Evolutionary conservation across 2,797 vertebrate species (phyloP), one percentile per base, ranked within the genome.

Genomic region (Pseudopleuronectes americanus): DNA sequence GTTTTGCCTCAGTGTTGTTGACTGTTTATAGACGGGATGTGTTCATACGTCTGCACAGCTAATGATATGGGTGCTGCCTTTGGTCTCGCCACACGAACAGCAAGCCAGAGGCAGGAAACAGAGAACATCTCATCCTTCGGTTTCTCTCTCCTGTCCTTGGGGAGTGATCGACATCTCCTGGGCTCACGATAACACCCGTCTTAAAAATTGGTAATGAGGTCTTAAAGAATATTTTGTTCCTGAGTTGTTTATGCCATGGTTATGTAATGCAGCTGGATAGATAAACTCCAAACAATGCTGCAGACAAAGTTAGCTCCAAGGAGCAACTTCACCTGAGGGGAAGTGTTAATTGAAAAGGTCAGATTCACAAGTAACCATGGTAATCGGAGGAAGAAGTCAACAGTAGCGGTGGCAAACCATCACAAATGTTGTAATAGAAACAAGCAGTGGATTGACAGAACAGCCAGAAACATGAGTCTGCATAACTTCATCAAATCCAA

Each of bases 41-140:
- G 85, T 84, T 79, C 14, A 21, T 77, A 74, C 68, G 51, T 84
- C 83, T 77, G 78, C 86, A 64, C 64, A 52, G 7, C 70, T 87
- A 80, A 90, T 85, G 79, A 87, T 71, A 89, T 71, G 77, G 83
- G 56, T 64, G 77, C 88, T 73, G 70, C 64, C 71, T 80, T 71
- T 76, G 80, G 69, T 84, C 67, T 64, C 7, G 23, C 79, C 87
- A 79, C 89, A 84, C 64, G 63, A 82, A 58, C 68, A 54, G 64
- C 21, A 76, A 70, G 53, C 71, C 45, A 4, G 56, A 65, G 67
- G 38, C 10, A 61, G 31, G 43, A 56, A 41, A 26, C 12, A 54
- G 48, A 57, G 28, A 23, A 41, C 43, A 17, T 17, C 43, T 17
- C 43, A 7, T 2, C 4, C 43, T 19, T 7, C 13, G 36, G 36